Conservation (phyloP, 2,888 invertebrate species). For the Julus scandinavius region DNA sequence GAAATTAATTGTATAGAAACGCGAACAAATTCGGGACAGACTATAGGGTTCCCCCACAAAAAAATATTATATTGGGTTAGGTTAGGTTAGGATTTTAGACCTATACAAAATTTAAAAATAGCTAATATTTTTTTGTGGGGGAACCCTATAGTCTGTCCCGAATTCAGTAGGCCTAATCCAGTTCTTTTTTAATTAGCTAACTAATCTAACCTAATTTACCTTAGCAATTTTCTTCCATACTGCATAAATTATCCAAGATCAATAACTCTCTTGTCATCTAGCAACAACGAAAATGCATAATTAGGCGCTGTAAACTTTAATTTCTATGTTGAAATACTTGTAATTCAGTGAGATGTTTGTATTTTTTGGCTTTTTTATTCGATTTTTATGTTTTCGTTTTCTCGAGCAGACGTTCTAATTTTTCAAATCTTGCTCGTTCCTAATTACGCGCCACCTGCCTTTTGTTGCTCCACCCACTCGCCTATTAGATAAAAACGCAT, state of each 20-base stretch:
- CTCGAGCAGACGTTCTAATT: neutral
- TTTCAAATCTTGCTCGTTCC: neutral
- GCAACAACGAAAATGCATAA: neutral
- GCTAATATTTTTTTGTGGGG: too few relatives aligned
- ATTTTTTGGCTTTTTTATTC: neutral
- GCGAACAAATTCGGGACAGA: too few relatives aligned
- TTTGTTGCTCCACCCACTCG: neutral
- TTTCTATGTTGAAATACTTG: neutral
- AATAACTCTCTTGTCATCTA: neutral
- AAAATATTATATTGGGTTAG: too few relatives aligned
- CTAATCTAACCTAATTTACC: neutral
- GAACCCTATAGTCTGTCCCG: too few relatives aligned
- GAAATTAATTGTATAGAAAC: too few relatives aligned
- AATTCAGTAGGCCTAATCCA: neutral
- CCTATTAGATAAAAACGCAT: neutral
- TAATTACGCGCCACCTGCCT: neutral
- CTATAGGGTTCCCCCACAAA: too few relatives aligned
- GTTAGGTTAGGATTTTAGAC: too few relatives aligned
- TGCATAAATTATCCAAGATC: neutral
- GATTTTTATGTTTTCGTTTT: neutral
- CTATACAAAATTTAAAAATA: too few relatives aligned
- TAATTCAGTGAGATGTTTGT: neutral
- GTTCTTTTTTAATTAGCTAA: too few relatives aligned
- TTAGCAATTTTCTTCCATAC: neutral
- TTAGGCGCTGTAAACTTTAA: neutral